Percentiles rank a stretch among this genome's conserved stretches.
Evolutionary conservation across 2,888 invertebrate genomes (phyloP).

Genomic region (Eudasyphora cyanicolor): DNA sequence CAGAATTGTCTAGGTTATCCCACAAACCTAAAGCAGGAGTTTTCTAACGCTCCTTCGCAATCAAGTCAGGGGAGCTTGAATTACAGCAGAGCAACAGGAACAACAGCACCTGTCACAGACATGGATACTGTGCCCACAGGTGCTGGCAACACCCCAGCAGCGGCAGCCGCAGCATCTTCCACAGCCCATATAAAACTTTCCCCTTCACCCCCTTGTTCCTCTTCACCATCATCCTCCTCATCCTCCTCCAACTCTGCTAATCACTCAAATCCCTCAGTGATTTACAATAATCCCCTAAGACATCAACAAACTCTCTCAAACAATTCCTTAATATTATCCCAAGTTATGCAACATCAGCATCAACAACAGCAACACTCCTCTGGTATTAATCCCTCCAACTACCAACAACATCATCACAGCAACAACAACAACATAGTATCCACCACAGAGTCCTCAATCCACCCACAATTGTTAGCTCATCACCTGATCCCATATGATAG

Average conservation of each 20-base stretch:
- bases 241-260: not conserved
- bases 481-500: constrained; percentile 44
- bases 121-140: constrained; percentile 77
- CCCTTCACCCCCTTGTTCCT: not conserved
- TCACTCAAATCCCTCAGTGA: constrained; percentile 14
- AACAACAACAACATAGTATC: constrained; percentile 58
- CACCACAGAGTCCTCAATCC: constrained; percentile 60
- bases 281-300: constrained; percentile 33
- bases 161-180: constrained; percentile 8
- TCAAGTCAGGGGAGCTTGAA: constrained; percentile 33
- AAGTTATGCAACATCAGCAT: constrained; percentile 44
- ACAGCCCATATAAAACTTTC: constrained; percentile 6
- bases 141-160: constrained; percentile 57
- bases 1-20: constrained; percentile 31
- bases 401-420: constrained; percentile 48
- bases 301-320: constrained; percentile 18
- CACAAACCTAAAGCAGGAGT: constrained; percentile 25
- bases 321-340: constrained; percentile 55
- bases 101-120: constrained; percentile 74
- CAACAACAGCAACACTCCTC: constrained; percentile 44
- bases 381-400: constrained; percentile 14
- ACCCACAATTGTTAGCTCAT: not conserved
- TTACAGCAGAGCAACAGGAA: constrained; percentile 21
- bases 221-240: constrained; percentile 5
- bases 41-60: constrained; percentile 31